Evolutionary conservation across 2,797 vertebrate genomes (phyloP).

Genomic region (Remorina albescens): DNA sequence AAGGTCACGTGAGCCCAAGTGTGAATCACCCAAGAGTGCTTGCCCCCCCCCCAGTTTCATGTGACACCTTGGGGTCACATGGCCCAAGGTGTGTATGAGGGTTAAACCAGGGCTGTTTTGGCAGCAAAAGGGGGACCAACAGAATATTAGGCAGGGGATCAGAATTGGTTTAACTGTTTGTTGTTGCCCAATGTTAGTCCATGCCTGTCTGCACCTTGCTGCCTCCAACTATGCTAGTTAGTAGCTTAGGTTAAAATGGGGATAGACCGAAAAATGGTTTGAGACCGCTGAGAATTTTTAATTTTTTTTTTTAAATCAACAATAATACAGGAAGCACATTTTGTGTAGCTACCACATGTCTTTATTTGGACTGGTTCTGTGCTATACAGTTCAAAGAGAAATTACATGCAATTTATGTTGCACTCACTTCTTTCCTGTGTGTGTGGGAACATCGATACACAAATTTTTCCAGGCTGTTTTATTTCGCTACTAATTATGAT

Average conservation of each 20-base stretch:
- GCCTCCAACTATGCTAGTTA: neutral
- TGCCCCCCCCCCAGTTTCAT: no score
- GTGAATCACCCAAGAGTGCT: no score
- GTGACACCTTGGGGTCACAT: no score
- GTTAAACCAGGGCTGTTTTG: no score
- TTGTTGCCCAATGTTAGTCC: neutral
- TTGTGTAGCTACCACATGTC: neutral
- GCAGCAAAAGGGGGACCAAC: no score
- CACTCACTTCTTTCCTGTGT: neutral
- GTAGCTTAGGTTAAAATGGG: neutral
- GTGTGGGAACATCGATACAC: neutral
- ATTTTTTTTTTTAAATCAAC: no score
- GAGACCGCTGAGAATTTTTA: neutral
- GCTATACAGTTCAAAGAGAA: neutral
- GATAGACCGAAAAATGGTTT: neutral
- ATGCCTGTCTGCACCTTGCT: neutral
- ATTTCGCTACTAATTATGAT: neutral
- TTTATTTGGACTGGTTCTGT: neutral
- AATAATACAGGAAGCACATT: neutral
- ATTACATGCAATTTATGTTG: neutral
- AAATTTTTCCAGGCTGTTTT: neutral
- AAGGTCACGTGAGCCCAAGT: no score
- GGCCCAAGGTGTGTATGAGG: no score
- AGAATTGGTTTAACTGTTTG: no score
- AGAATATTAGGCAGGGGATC: no score